Conservation (phyloP, 2,113 vertebrate species). For the Callithrix jacchus region DNA sequence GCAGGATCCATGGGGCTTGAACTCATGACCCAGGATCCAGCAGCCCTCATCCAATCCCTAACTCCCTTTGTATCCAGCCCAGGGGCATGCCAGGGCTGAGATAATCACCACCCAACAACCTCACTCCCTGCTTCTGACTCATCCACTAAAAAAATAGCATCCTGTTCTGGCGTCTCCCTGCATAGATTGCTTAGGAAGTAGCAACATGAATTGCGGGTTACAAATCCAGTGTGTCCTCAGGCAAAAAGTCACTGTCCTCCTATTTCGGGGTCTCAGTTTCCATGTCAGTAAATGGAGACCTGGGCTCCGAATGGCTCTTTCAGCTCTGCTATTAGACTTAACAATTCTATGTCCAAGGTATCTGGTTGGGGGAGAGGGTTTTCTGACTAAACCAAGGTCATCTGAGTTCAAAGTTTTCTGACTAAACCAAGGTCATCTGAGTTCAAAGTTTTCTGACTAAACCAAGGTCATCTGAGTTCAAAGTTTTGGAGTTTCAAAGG, state of each 20-base stretch:
- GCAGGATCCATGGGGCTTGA: neutral
- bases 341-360: neutral
- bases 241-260: neutral
- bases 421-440: neutral
- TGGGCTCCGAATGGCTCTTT: neutral
- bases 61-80: neutral
- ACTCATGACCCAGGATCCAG: neutral
- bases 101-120: slow-evolving; percentile 17
- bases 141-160: neutral
- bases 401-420: neutral
- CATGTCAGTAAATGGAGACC: neutral
- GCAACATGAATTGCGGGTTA: neutral
- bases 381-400: neutral
- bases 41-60: neutral
- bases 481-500: neutral
- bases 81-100: neutral
- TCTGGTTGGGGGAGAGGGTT: neutral
- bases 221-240: neutral
- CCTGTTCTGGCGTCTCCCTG: neutral
- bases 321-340: neutral
- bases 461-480: neutral
- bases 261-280: neutral
- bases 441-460: neutral
- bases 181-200: neutral
- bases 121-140: slow-evolving; percentile 46